Conservation (phyloP, 2,888 invertebrate genomes). For the Beris morrisii region DNA sequence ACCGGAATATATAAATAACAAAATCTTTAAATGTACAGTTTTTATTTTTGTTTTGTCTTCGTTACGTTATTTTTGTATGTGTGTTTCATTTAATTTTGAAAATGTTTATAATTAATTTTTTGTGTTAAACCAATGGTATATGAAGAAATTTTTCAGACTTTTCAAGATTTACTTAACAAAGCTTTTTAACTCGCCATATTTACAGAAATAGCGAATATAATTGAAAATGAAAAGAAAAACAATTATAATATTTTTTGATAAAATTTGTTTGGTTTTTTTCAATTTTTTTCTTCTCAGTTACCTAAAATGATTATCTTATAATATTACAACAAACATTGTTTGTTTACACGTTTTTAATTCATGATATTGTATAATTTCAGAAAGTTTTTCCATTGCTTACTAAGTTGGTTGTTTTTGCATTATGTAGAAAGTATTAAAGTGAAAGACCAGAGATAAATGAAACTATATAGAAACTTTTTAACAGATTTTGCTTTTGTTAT, state of each 20-base stretch:
- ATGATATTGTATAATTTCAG: constrained; percentile 19
- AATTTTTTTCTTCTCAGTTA: constrained; percentile 12
- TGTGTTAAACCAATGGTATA: constrained; percentile 5
- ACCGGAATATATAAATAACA: constrained; percentile 10
- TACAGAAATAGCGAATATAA: constrained; percentile 13
- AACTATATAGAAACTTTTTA: neutral
- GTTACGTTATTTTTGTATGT: constrained; percentile 1
- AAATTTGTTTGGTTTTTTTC: constrained; percentile 9
- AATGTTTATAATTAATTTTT: neutral
- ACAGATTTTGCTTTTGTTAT: constrained; percentile 11
- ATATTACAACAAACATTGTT: constrained; percentile 2
- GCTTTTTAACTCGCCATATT: constrained; percentile 3
- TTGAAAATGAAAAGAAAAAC: constrained; percentile 13
- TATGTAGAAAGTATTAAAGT: constrained; percentile 1
- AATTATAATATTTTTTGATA: constrained; percentile 8
- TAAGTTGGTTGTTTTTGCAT: constrained; percentile 5
- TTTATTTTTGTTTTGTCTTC: neutral
- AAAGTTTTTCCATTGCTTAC: constrained; percentile 7
- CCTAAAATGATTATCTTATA: constrained; percentile 26
- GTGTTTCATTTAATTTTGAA: neutral
- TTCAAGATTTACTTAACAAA: constrained; percentile 21
- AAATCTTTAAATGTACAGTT: constrained; percentile 9
- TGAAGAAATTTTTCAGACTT: constrained; percentile 22
- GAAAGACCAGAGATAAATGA: constrained; percentile 3
- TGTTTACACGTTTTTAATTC: constrained; percentile 5